Conservation (phyloP, 1,140 invertebrate species). For the Drosophila guanche region DNA sequence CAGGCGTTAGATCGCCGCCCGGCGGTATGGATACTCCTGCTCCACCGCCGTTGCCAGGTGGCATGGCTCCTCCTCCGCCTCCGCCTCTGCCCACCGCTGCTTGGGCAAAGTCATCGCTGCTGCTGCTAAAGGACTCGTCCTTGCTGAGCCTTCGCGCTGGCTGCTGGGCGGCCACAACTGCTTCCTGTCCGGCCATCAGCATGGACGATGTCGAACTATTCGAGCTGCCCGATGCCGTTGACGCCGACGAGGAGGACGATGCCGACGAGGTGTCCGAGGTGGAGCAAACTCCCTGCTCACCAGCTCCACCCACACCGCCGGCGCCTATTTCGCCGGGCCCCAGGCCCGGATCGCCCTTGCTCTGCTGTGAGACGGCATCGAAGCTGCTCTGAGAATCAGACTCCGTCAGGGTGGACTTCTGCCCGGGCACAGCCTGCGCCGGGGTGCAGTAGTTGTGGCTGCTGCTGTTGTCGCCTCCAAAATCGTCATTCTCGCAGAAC, state of each 20-base stretch:
- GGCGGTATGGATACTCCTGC: slow-evolving; percentile 3
- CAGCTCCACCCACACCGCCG: slow-evolving; percentile 13
- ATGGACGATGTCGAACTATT: slow-evolving; percentile 77
- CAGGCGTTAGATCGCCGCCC: slow-evolving; percentile 55
- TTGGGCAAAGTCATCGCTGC: slow-evolving; percentile 75
- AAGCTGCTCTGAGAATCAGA: slow-evolving; percentile 76
- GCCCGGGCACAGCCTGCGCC: slow-evolving; percentile 34
- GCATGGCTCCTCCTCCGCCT: not conserved
- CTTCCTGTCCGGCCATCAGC: slow-evolving; percentile 57
- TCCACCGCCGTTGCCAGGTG: not conserved
- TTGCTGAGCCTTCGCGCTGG: slow-evolving; percentile 85
- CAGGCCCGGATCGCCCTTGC: slow-evolving; percentile 52
- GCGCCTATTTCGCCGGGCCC: not conserved
- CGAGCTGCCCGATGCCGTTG: slow-evolving; percentile 71
- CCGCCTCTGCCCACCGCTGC: slow-evolving; percentile 13
- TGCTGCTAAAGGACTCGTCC: slow-evolving; percentile 86
- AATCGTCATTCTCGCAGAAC: slow-evolving; percentile 96
- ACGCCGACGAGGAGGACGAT: slow-evolving; percentile 66
- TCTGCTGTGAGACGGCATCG: slow-evolving; percentile 64
- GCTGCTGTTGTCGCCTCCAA: slow-evolving; percentile 85
- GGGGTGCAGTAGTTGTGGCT: slow-evolving; percentile 75
- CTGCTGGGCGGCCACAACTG: slow-evolving; percentile 20
- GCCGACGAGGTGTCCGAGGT: slow-evolving; percentile 74
- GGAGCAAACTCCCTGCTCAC: slow-evolving; percentile 52
- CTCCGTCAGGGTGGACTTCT: slow-evolving; percentile 62